Evolutionary conservation across 2,888 invertebrate species (phyloP).

Genomic region (Pardosa pseudoannulata): DNA sequence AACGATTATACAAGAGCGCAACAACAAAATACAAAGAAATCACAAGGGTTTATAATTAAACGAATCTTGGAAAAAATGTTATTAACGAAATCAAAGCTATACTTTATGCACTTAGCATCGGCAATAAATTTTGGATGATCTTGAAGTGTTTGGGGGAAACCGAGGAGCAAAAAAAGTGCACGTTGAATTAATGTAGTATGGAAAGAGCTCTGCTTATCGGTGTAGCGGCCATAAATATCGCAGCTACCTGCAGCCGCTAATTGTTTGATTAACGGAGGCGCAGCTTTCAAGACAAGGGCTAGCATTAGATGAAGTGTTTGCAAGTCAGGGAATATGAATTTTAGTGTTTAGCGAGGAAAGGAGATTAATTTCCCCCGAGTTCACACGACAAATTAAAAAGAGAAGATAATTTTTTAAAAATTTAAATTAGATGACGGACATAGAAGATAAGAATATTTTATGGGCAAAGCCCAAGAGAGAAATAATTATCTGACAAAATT

Average conservation of each 20-base stretch:
- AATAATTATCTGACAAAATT: neutral
- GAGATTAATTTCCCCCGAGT: conserved; percentile 1
- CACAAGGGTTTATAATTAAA: too few relatives aligned
- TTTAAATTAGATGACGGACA: neutral
- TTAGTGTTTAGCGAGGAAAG: neutral
- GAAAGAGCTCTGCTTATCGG: neutral
- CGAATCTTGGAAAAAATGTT: too few relatives aligned
- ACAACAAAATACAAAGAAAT: too few relatives aligned
- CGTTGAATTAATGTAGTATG: neutral
- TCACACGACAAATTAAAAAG: neutral
- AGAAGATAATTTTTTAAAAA: neutral
- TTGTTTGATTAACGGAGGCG: conserved; percentile 10
- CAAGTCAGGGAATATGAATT: neutral
- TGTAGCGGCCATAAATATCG: neutral
- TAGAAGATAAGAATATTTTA: neutral
- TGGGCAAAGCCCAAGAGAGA: neutral
- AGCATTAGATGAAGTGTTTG: neutral
- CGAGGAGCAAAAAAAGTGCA: too few relatives aligned
- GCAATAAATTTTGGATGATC: too few relatives aligned
- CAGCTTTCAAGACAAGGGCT: neutral
- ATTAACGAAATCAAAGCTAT: too few relatives aligned
- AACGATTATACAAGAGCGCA: too few relatives aligned
- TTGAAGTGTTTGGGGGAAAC: too few relatives aligned
- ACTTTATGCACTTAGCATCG: too few relatives aligned
- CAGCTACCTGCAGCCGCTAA: neutral